Conservation (phyloP, 92 coral and sea anemone species). For the Bergia sp. region DNA sequence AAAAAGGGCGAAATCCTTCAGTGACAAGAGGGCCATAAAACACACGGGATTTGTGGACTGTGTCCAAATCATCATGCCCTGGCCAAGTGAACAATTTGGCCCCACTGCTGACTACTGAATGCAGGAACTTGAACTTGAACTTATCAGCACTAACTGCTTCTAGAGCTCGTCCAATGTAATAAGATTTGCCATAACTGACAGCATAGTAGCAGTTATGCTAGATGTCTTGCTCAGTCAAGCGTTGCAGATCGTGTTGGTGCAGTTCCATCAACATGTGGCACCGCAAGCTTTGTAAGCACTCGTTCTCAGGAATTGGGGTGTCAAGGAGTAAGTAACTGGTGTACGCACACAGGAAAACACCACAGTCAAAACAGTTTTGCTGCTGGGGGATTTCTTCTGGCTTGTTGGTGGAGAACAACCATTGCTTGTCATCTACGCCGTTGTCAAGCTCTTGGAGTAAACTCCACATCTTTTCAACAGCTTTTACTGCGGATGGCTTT, state of each 20-base stretch:
- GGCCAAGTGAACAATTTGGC: slow-evolving; percentile 29
- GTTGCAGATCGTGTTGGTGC: slow-evolving; percentile 37
- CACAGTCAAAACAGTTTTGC: slow-evolving; percentile 22
- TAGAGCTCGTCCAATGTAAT: slow-evolving; percentile 47
- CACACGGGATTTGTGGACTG: slow-evolving; percentile 28
- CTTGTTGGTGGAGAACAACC: slow-evolving; percentile 31
- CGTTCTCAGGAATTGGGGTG: slow-evolving; percentile 19
- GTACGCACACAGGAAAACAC: slow-evolving; percentile 40
- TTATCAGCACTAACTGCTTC: slow-evolving; percentile 32
- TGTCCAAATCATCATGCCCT: slow-evolving; percentile 33
- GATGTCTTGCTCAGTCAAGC: slow-evolving; percentile 17
- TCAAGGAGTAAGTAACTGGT: slow-evolving; percentile 9
- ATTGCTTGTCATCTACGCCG: slow-evolving; percentile 8
- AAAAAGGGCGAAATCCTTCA: slow-evolving; percentile 34
- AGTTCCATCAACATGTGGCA: slow-evolving; percentile 43
- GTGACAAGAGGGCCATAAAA: slow-evolving; percentile 29
- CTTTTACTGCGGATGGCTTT: slow-evolving; percentile 46
- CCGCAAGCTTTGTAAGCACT: slow-evolving; percentile 30
- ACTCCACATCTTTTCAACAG: slow-evolving; percentile 30
- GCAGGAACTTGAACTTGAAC: slow-evolving; percentile 26
- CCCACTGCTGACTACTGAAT: slow-evolving; percentile 26
- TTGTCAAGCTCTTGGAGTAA: slow-evolving; percentile 21
- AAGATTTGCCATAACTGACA: slow-evolving; percentile 41
- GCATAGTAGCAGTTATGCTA: slow-evolving; percentile 40
- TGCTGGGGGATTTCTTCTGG: slow-evolving; percentile 37